Evolutionary conservation across 2,797 vertebrate genomes (phyloP).

Genomic region (Podargus strigoides): DNA sequence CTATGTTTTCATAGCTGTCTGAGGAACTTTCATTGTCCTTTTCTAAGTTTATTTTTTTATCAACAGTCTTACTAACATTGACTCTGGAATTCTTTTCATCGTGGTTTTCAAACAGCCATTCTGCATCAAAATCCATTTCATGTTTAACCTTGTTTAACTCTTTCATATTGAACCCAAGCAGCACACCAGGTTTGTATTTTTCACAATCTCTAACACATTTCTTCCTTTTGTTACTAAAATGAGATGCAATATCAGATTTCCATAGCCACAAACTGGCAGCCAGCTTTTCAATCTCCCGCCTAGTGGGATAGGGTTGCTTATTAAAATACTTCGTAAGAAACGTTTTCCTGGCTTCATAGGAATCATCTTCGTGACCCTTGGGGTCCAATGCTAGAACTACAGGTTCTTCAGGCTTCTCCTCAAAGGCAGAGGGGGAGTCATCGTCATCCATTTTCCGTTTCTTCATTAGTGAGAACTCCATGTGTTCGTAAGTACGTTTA

Average conservation of each 20-base stretch:
- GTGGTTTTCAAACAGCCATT: constrained; percentile 77
- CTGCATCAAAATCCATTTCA: constrained; percentile 81
- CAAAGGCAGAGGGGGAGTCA: constrained; percentile 77
- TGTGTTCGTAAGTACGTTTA: constrained; percentile 84
- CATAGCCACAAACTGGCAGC: constrained; percentile 94
- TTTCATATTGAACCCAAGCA: constrained; percentile 95
- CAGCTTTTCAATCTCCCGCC: constrained; percentile 91
- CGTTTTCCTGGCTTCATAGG: constrained; percentile 91
- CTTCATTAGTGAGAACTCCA: constrained; percentile 84
- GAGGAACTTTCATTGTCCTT: constrained; percentile 85
- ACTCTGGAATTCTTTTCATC: constrained; percentile 85
- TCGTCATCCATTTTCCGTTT: constrained; percentile 80
- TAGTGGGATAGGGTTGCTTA: constrained; percentile 87
- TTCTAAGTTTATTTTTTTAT: constrained; percentile 79
- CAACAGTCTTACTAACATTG: constrained; percentile 84
- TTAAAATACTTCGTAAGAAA: constrained; percentile 96
- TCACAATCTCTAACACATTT: constrained; percentile 89
- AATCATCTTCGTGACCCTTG: constrained; percentile 91
- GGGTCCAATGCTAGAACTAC: constrained; percentile 91
- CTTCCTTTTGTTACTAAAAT: constrained; percentile 91
- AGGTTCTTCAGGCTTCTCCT: constrained; percentile 89
- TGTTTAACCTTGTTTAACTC: constrained; percentile 87
- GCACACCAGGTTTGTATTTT: constrained; percentile 79
- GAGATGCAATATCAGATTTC: constrained; percentile 96
- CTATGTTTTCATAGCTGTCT: constrained; percentile 73